Evolutionary conservation across 2,888 invertebrate species (phyloP), one percentile per base, ranked within the genome.

Genomic region (Trichopoda pennipes): DNA sequence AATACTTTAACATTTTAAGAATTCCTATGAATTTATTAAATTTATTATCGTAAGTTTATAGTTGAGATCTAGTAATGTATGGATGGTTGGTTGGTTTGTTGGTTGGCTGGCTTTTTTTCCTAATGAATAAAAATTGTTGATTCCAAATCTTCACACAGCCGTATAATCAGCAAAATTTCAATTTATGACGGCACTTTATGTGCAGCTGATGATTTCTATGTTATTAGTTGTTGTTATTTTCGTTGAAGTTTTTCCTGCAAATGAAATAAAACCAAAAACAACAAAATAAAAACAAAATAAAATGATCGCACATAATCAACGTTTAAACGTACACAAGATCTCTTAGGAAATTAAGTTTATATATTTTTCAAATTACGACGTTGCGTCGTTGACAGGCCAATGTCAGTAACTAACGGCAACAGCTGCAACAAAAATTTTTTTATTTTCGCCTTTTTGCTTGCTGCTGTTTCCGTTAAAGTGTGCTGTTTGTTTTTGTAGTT

Each of bases 121-220:
- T 23, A 51, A 68, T 21, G 68, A 47, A 68, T 63, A 69, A 17
- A 47, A 66, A 66, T 60, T 17, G 60, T 51, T 56, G 70, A 72
- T 72, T 44, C 60, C 60, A 76, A 69, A 69, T 77, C 69, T 77
- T 69, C 61, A 35, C 64, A 78, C 51, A 58, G 42, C 17, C 17
- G 35, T 21, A 79, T 61, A 74, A 61, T 61, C 79, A 79, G 72
- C 55, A 76, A 72, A 73, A 76, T 56, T 81, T 76, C 81, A 81
- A 81, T 81, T 81, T 81, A 81, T 72, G 76, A 81, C 61, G 72
- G 55, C 55, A 76, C 66, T 81, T 61, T 73, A 61, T 81, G 72
- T 76, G 61, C 72, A 81, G 76, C 64, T 66, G 72, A 76, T 72
- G 72, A 76, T 66, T 76, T 72, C 72, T 38, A 66, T 76, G 55